A percentile compares a stretch with the other conserved stretches of the same genome.
phyloP scores from a whole-genome alignment of 2,113 vertebrate species.

The Noctilio leporinus region DNA sequence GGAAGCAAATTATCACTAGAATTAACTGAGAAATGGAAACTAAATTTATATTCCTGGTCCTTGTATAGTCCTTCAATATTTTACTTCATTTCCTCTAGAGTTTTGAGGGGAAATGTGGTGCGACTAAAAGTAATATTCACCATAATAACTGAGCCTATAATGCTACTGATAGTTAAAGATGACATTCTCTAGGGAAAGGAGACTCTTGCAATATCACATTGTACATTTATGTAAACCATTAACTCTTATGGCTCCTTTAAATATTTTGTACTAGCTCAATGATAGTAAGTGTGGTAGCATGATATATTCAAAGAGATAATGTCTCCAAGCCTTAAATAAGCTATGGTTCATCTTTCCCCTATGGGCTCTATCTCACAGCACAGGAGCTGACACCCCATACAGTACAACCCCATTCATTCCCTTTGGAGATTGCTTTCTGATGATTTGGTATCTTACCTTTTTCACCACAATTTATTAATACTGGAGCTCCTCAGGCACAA shows the following conservation, averaged over 20 bases:
- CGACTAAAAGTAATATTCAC: not conserved
- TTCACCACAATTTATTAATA: constrained; percentile 54
- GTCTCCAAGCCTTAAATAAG: not conserved
- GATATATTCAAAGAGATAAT: not conserved
- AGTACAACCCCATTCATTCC: constrained; percentile 2
- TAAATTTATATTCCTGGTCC: not conserved
- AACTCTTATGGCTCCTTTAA: not conserved
- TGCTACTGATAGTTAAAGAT: not conserved
- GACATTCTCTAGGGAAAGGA: not conserved
- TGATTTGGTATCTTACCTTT: constrained; percentile 61
- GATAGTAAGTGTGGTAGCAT: not conserved
- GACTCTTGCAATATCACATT: not conserved
- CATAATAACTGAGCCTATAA: not conserved
- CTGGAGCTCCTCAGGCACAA: constrained; percentile 49
- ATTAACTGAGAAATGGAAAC: not conserved
- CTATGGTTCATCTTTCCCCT: not conserved
- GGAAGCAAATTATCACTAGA: not conserved
- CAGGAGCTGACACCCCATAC: not conserved
- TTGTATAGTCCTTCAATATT: not conserved
- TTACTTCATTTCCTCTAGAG: not conserved
- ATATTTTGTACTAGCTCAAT: not conserved
- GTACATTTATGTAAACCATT: not conserved
- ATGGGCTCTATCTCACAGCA: not conserved
- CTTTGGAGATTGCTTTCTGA: not conserved
- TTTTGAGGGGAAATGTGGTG: not conserved